Evolutionary conservation across 1,140 invertebrate species (phyloP).

Genomic region (Lasaia peninsularis): DNA sequence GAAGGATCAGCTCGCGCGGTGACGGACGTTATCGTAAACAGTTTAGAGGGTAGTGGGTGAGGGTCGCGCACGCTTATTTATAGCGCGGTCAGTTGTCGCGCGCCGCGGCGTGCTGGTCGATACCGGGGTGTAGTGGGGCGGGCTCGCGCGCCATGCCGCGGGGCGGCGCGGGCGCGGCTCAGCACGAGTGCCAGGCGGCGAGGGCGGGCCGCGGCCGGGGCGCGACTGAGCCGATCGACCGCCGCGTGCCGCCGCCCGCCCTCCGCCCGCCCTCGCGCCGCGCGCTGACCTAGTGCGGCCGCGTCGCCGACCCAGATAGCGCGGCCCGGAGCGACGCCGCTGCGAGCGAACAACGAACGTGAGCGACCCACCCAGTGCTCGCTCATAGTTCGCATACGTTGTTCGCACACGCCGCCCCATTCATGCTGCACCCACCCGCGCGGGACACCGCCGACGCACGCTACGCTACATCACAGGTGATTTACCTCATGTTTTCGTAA

Average conservation of each 20-base stretch:
- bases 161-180: slow-evolving; percentile 55
- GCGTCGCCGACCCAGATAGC: slow-evolving; percentile 23
- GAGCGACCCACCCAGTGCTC: slow-evolving; percentile 21
- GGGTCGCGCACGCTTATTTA: slow-evolving; percentile 48
- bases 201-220: slow-evolving; percentile 41
- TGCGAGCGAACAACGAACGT: too few relatives aligned
- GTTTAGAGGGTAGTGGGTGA: slow-evolving; percentile 58
- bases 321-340: slow-evolving; percentile 2
- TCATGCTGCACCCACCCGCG: neutral
- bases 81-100: slow-evolving; percentile 36
- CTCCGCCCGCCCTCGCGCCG: neutral
- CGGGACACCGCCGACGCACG: too few relatives aligned
- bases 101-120: slow-evolving; percentile 17
- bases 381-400: slow-evolving; percentile 14
- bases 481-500: too few relatives aligned
- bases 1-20: slow-evolving; percentile 8
- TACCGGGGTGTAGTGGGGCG: slow-evolving; percentile 26
- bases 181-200: slow-evolving; percentile 33
- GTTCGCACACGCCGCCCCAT: slow-evolving; percentile 18
- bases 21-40: slow-evolving; percentile 39
- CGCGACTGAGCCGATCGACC: slow-evolving; percentile 43
- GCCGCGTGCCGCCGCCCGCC: slow-evolving; percentile 20
- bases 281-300: slow-evolving; percentile 24
- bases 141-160: slow-evolving; percentile 46
- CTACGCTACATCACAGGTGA: too few relatives aligned